These are phyloP conservation scores for Smithornis capensis DNA, from an alignment of 2,113 vertebrate species.

Conservation along the genomic window DNA sequence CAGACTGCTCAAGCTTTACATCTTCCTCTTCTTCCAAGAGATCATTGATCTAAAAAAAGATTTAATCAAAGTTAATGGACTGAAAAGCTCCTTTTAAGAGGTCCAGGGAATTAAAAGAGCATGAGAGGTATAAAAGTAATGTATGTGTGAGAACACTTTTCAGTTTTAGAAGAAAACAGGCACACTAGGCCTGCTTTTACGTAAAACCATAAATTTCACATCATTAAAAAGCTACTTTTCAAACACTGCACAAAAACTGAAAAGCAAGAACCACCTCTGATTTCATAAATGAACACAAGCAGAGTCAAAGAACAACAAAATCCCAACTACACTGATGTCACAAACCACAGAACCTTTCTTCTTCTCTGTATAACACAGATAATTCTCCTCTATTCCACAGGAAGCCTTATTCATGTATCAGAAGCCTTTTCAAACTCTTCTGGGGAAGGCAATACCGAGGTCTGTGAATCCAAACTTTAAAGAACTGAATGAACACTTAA, in stretches of 20 bases:
- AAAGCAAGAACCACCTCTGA: background rate
- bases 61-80: background rate
- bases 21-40: conserved; percentile 89
- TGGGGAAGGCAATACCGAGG: background rate
- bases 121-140: background rate
- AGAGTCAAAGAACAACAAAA: background rate
- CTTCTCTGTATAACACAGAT: background rate
- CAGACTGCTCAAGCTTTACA: conserved; percentile 90
- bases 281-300: background rate
- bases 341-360: background rate
- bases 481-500: background rate
- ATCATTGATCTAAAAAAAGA: conserved; percentile 86
- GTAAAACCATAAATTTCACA: background rate
- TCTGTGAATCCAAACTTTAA: background rate
- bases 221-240: background rate
- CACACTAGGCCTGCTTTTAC: background rate
- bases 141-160: rapidly evolving
- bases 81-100: background rate
- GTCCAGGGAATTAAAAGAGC: background rate
- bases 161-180: background rate
- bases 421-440: background rate
- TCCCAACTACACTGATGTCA: background rate
- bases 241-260: background rate
- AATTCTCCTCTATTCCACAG: background rate
- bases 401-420: background rate